Evolutionary conservation across 2,797 vertebrate genomes (phyloP).

Genomic region (Rhinatrema bivittatum): DNA sequence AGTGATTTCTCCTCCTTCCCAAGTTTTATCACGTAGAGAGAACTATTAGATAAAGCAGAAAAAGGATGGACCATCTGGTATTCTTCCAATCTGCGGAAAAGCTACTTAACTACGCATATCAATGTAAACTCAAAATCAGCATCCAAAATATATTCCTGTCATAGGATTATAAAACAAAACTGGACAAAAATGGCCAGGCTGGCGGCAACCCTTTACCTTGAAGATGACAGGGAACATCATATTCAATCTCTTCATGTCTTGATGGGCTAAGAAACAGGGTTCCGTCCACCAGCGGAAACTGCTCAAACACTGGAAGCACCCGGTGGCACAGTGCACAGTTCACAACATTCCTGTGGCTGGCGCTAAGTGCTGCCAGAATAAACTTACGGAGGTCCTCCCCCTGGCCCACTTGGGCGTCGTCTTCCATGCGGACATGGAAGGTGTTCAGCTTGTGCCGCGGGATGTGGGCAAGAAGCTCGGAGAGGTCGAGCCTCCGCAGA

Average conservation of each 20-base stretch:
- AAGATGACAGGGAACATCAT: slow-evolving; percentile 96
- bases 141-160: slow-evolving; percentile 13
- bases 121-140: not conserved
- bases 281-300: slow-evolving; percentile 95
- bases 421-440: slow-evolving; percentile 97
- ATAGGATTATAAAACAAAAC: too few species aligned
- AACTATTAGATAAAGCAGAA: too few species aligned
- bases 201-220: too few species aligned
- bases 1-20: too few species aligned
- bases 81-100: too few species aligned
- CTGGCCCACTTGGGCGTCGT: slow-evolving; percentile 92
- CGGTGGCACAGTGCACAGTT: slow-evolving; percentile 95
- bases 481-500: slow-evolving; percentile 89
- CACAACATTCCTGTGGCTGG: slow-evolving; percentile 91
- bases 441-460: slow-evolving; percentile 96
- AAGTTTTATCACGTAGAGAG: too few species aligned
- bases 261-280: slow-evolving; percentile 96
- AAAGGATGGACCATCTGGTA: too few species aligned
- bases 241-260: slow-evolving; percentile 94
- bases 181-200: too few species aligned
- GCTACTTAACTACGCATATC: not conserved
- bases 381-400: slow-evolving; percentile 96
- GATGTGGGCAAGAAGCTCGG: slow-evolving; percentile 89
- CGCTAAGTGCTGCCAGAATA: slow-evolving; percentile 91
- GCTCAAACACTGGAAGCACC: slow-evolving; percentile 88